phyloP scores from a whole-genome alignment of 2,888 invertebrate species.

The Acanthosepion lycidas region DNA sequence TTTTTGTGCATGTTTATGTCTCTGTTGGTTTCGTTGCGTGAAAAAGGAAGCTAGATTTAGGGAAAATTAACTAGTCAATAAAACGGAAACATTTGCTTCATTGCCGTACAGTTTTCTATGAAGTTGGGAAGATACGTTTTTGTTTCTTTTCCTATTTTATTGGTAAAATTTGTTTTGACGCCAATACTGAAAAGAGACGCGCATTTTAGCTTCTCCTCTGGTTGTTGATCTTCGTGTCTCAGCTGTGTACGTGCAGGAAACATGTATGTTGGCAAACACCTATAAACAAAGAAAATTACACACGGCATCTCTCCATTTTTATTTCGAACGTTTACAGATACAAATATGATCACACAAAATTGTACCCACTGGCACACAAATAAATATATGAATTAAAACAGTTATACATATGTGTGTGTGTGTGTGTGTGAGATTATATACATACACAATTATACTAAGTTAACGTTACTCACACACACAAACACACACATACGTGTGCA shows the following conservation, averaged over 20 bases:
- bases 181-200: not conserved
- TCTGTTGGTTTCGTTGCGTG: not conserved
- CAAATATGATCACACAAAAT: no score
- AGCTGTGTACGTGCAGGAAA: not conserved
- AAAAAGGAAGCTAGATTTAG: not conserved
- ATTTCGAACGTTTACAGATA: not conserved
- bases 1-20: not conserved
- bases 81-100: not conserved
- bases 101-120: not conserved
- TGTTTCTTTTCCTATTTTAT: not conserved
- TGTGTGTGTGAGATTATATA: not conserved
- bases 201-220: not conserved
- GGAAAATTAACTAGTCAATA: not conserved
- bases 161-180: not conserved
- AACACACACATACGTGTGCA: no score
- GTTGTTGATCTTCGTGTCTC: not conserved
- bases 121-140: not conserved
- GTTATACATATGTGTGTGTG: no score
- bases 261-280: not conserved
- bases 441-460: not conserved
- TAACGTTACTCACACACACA: no score
- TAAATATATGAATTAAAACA: no score
- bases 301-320: not conserved
- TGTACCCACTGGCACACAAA: not conserved
- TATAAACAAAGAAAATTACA: not conserved